These are phyloP conservation scores for Nixonia krombeini DNA, from an alignment of 1,140 invertebrate genomes.

Conservation along the genomic window DNA sequence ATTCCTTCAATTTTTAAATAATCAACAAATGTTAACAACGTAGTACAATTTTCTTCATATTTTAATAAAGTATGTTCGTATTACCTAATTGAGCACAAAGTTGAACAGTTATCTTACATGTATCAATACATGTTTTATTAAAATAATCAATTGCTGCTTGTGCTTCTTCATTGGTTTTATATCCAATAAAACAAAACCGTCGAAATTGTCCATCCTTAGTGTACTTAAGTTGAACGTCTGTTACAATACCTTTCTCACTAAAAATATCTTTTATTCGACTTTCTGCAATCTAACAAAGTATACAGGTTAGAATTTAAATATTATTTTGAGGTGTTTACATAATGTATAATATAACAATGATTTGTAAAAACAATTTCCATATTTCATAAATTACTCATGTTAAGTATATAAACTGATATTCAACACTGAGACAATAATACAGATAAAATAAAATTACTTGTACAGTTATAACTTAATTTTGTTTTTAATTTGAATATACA, in stretches of 20 bases:
- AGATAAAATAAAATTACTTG: too few species aligned
- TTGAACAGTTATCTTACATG: slow-evolving; percentile 85
- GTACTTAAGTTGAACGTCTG: slow-evolving; percentile 93
- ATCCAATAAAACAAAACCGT: slow-evolving; percentile 94
- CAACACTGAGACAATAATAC: too few species aligned
- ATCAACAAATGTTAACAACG: slow-evolving; percentile 23
- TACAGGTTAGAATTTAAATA: neutral
- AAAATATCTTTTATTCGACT: slow-evolving; percentile 83
- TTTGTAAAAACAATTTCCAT: neutral
- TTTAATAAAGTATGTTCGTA: slow-evolving; percentile 60
- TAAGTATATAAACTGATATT: too few species aligned
- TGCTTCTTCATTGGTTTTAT: slow-evolving; percentile 84
- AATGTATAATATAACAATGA: neutral
- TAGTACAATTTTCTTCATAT: slow-evolving; percentile 3
- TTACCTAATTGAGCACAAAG: slow-evolving; percentile 80
- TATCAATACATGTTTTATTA: slow-evolving; percentile 87
- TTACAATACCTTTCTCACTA: slow-evolving; percentile 84
- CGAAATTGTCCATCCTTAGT: slow-evolving; percentile 92
- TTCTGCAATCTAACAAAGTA: slow-evolving; percentile 79
- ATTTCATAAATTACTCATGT: too few species aligned
- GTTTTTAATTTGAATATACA: neutral
- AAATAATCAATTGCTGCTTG: slow-evolving; percentile 82
- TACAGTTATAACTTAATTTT: too few species aligned
- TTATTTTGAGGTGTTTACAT: neutral
- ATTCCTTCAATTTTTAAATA: too few species aligned